Conservation (phyloP, 2,888 invertebrate species). For the Epistrophe grossulariae region DNA sequence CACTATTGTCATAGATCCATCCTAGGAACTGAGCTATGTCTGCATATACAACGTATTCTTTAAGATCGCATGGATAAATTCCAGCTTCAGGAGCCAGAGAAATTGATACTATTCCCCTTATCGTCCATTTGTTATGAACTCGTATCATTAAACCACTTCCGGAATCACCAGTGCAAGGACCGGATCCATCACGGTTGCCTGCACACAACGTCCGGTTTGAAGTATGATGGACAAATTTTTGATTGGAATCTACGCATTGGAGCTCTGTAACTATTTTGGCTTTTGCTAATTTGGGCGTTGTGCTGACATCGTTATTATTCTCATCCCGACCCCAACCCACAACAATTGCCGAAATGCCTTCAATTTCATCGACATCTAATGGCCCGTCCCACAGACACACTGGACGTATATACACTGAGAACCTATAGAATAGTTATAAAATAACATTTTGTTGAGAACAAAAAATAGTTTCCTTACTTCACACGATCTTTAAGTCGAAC, state of each 20-base stretch:
- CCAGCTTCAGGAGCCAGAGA: slow-evolving; percentile 78
- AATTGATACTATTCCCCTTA: slow-evolving; percentile 84
- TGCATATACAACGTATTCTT: slow-evolving; percentile 86
- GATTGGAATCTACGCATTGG: slow-evolving; percentile 83
- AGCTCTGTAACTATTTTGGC: slow-evolving; percentile 84
- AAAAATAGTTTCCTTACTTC: neutral
- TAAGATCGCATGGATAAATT: slow-evolving; percentile 85
- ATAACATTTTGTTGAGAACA: too few relatives aligned
- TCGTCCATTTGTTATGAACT: slow-evolving; percentile 81
- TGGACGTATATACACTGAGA: slow-evolving; percentile 77
- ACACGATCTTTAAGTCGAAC: slow-evolving; percentile 79
- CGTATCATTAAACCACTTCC: slow-evolving; percentile 85
- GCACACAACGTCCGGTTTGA: slow-evolving; percentile 63
- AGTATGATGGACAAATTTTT: slow-evolving; percentile 75
- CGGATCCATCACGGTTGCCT: slow-evolving; percentile 78
- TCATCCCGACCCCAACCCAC: slow-evolving; percentile 85
- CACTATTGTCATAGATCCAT: slow-evolving; percentile 82
- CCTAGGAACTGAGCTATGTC: slow-evolving; percentile 85
- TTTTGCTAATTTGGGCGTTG: slow-evolving; percentile 81
- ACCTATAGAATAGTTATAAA: slow-evolving; percentile 69
- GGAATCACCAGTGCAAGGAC: slow-evolving; percentile 85
- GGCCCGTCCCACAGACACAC: slow-evolving; percentile 79
- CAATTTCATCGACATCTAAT: slow-evolving; percentile 77
- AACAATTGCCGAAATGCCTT: slow-evolving; percentile 82
- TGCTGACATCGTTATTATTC: slow-evolving; percentile 72